Evolutionary conservation across 2,797 vertebrate species (phyloP).

Genomic region (Heliangelus exortis): DNA sequence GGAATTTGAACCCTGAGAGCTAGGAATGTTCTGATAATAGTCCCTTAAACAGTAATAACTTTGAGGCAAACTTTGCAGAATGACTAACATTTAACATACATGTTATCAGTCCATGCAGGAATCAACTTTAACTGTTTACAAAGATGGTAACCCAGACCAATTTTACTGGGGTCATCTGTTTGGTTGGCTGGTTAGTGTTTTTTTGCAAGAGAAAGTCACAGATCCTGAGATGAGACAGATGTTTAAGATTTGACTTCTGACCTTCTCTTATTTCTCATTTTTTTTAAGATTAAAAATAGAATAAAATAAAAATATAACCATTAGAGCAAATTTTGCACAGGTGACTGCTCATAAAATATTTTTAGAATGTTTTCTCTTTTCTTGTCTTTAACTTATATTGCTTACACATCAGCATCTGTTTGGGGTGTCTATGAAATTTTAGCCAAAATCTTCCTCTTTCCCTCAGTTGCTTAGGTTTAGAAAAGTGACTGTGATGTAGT

Average conservation of each 20-base stretch:
- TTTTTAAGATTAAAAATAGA: background rate
- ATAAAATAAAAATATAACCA: background rate
- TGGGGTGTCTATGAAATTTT: background rate
- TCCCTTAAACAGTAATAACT: background rate
- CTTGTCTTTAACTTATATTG: background rate
- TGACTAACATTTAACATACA: background rate
- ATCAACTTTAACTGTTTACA: background rate
- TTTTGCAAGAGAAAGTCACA: background rate
- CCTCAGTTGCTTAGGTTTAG: background rate
- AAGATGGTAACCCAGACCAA: background rate
- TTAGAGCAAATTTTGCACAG: background rate
- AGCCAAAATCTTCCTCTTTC: background rate
- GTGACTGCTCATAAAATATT: background rate
- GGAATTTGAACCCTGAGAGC: background rate
- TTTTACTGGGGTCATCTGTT: fast-evolving
- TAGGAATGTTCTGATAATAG: background rate
- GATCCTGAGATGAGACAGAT: background rate
- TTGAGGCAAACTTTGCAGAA: background rate
- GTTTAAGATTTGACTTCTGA: background rate
- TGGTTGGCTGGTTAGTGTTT: background rate
- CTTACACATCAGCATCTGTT: background rate
- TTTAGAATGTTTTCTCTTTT: background rate
- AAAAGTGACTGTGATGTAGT: background rate
- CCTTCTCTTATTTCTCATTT: background rate
- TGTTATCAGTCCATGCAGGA: background rate